Percentiles rank a stretch among this genome's conserved stretches.
Conservation (phyloP, 2,113 vertebrate species). For the Triplophysa rosa region DNA sequence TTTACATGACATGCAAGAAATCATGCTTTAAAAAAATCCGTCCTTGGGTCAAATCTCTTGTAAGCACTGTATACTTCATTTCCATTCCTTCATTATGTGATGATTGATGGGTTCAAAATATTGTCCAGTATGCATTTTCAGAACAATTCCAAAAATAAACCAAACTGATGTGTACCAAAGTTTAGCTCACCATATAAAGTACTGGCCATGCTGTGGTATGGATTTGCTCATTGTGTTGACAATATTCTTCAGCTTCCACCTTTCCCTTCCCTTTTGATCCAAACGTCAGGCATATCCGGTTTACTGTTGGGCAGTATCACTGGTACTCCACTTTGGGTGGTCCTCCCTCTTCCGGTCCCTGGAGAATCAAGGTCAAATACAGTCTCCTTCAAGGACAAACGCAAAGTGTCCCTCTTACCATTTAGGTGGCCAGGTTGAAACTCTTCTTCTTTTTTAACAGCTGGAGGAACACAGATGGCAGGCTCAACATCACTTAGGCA, state of each 20-base stretch:
- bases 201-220: constrained; percentile 27
- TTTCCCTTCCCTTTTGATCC: constrained; percentile 90
- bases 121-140: constrained; percentile 35
- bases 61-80: neutral
- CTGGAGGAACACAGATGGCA: constrained; percentile 57
- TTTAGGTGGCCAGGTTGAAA: constrained; percentile 85
- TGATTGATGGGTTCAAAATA: neutral
- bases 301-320: constrained; percentile 95
- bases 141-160: constrained; percentile 1
- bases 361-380: constrained; percentile 79
- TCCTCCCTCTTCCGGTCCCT: constrained; percentile 75
- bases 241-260: constrained; percentile 76
- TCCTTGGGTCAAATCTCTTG: neutral
- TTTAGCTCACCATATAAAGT: constrained; percentile 15
- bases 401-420: constrained; percentile 86
- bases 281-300: constrained; percentile 92
- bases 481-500: constrained; percentile 84
- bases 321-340: constrained; percentile 74
- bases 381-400: constrained; percentile 87
- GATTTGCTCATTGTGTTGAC: constrained; percentile 22
- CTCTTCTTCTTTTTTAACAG: constrained; percentile 52
- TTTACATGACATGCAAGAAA: constrained; percentile 29
- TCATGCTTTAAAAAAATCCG: constrained; percentile 4
- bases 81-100: neutral
- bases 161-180: constrained; percentile 19